Evolutionary conservation across 2,888 invertebrate genomes (phyloP), one percentile per base, ranked within the genome.

Genomic region (Calameuta filiformis): DNA sequence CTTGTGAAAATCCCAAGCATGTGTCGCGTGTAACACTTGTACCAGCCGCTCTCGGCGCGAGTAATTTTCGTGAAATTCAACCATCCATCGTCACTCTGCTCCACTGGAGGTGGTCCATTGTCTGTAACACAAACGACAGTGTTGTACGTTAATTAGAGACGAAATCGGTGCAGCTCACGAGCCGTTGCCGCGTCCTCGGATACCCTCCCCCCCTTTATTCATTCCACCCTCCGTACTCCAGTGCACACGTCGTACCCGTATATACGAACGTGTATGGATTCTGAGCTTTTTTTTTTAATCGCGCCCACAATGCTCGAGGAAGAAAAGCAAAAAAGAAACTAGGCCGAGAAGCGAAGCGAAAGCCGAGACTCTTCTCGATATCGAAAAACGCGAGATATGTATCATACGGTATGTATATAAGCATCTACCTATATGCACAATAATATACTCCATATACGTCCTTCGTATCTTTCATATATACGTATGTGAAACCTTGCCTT

Each of bases 21-120:
- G 93, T 98, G 97, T 75, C 95, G 93, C 79, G 97, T 96, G 76
- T 96, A 95, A 92, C 98, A 98, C 91, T 97, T 96, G 93, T 98
- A 98, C 98, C 98, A 98, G 88, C 98, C 98, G 79, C 96, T 96
- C 93, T 98, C 96, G 83, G 96, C 94, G 75, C 95, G 93, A 76
- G 94, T 93, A 89, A 97, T 95, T 85, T 95, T 94, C 76, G 95
- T 95, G 93, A 97, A 97, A 92, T 97, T 97, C 80, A 98, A 94
- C 91, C 96, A 97, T 78, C 97, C 96, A 88, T 95, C 95, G 76
- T 94, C 94, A 82, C 94, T 94, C 92, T 96, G 96, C 83, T 94
- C 94, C 80, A 95, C 94, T 91, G 91, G 90, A 31, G 89, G 91
- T 79, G 88, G 89, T 69, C 89, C 90, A 86, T 91, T 89, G 87